Percentiles rank a stretch among this genome's conserved stretches.
phyloP scores from a whole-genome alignment of 1,140 invertebrate genomes.

The Adelges cooleyi region DNA sequence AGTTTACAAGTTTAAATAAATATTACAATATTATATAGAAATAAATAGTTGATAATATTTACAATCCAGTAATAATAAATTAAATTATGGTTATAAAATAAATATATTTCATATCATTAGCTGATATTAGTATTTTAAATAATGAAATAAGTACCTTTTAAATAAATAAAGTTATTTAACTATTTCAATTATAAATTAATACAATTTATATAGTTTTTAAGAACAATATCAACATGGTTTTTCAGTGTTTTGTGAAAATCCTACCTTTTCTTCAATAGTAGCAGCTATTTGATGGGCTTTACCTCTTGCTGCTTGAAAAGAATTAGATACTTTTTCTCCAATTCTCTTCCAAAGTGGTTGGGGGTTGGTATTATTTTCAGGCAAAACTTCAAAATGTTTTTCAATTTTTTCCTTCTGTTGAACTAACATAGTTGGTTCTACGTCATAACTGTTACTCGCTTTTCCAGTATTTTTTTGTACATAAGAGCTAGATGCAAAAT shows the following conservation, averaged over 20 bases:
- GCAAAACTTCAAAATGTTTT: neutral
- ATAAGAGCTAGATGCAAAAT: neutral
- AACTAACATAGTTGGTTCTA: neutral
- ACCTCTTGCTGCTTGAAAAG: neutral
- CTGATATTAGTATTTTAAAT: too few relatives aligned
- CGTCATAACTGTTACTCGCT: too few relatives aligned
- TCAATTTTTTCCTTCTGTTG: neutral
- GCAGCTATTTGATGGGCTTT: conserved; percentile 1
- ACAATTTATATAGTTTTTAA: neutral
- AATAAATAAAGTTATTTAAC: too few relatives aligned
- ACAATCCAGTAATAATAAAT: too few relatives aligned
- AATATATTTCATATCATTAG: too few relatives aligned
- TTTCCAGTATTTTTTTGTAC: neutral
- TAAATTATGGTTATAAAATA: too few relatives aligned
- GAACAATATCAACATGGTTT: neutral
- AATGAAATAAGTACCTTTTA: too few relatives aligned
- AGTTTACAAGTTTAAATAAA: too few relatives aligned
- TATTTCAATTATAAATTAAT: neutral
- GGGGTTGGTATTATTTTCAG: neutral
- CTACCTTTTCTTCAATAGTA: conserved; percentile 13
- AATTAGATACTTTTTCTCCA: neutral
- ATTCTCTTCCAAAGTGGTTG: conserved; percentile 2
- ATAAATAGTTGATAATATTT: too few relatives aligned
- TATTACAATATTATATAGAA: too few relatives aligned
- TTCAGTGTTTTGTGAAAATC: neutral